These are phyloP conservation scores for Drosophila koepferae DNA, from an alignment of 2,888 invertebrate species.

Conservation along the genomic window DNA sequence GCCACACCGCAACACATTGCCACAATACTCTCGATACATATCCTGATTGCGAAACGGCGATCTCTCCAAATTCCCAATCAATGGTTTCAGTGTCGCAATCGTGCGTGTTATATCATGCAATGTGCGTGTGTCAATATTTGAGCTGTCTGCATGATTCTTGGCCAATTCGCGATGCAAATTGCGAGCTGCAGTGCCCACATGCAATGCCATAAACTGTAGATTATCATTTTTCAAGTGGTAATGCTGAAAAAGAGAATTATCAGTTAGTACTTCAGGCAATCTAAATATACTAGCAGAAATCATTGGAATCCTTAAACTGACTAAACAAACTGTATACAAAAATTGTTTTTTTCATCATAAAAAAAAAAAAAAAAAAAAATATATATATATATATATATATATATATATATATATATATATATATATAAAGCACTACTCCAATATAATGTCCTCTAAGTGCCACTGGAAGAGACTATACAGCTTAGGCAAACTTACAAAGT, in stretches of 20 bases:
- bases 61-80: conserved; percentile 96
- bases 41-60: conserved; percentile 84
- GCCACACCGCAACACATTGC: conserved; percentile 90
- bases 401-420: no score
- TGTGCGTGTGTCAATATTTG: conserved; percentile 91
- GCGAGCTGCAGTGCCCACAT: conserved; percentile 93
- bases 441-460: neutral
- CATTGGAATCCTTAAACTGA: neutral
- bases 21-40: conserved; percentile 90
- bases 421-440: neutral
- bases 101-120: conserved; percentile 94
- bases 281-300: neutral
- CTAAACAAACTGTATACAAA: no score
- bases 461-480: neutral
- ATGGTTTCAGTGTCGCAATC: conserved; percentile 93
- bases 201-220: conserved; percentile 94
- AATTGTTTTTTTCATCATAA: no score
- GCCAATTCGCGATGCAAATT: conserved; percentile 90
- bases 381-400: no score
- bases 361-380: no score
- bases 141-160: conserved; percentile 86
- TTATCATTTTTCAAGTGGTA: conserved; percentile 96
- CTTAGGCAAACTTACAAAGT: conserved; percentile 89
- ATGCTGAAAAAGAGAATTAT: conserved; percentile 87
- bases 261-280: neutral